Base-by-base conservation (phyloP, 2,113 vertebrate species). In the Hirundichthys speculiger region DNA sequence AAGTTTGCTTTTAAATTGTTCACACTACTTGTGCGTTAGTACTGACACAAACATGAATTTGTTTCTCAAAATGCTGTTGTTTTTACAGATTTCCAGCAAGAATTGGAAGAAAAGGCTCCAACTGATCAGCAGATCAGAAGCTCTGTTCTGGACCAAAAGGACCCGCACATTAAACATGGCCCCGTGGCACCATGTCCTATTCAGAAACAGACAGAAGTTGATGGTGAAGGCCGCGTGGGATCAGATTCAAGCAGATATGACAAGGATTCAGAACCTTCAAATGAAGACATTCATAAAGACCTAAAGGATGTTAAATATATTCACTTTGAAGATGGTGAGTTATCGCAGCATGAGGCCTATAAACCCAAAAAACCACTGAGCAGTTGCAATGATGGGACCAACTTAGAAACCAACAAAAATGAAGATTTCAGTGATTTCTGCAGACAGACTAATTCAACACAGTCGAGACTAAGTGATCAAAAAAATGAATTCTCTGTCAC, bases 351-450 rank as follows among this genome's bases (percentile, higher is more conserved):
- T n/a, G 5, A 14, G 22, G 10, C 1, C 48, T 25, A 1, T 21
- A 20, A 49, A 0, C 46, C 21, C 5, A 7, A 81, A 50, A 81
- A 69, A 24, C 3, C 61, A 0, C 25, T 27, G 25, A 27, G 25
- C 25, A 27, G 25, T 6, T 27, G 25, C 6, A 6, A 27, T 27
- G 25, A 27, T 6, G 6, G 6, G 25, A 27, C 6, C 6, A 34
- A 34, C 11, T 9, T 34, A 34, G 3, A 6, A 34, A 10, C 30
- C 30, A 7, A 4, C 30, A 70, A 68, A 16, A 63, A 15, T 2
- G 63, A 64, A 4, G 1, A 14, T n/a, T n/a, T n/a, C 13, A 5
- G 11, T 6, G 21, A 34, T 19, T 13, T 27, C 1, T 15, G 42
- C 18, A 34, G 10, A 40, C 22, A 46, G 40, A 20, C 15, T 27